These are phyloP conservation scores for Perizoma affinitatum DNA, from an alignment of 2,888 invertebrate species.

Conservation along the genomic window DNA sequence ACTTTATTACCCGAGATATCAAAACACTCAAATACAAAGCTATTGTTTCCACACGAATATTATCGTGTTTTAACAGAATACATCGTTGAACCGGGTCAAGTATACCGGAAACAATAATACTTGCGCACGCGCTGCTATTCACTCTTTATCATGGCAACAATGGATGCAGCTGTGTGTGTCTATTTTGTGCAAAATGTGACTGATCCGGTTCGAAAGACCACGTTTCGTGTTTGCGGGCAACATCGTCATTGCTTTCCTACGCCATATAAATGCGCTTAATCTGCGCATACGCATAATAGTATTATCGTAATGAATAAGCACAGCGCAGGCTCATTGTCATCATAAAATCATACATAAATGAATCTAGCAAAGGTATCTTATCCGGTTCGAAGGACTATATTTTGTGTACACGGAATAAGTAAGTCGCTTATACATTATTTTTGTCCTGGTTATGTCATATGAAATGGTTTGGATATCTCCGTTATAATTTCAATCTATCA, in stretches of 20 bases:
- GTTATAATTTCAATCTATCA: slow-evolving; percentile 27
- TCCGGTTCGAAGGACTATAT: neutral
- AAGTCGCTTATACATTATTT: slow-evolving; percentile 22
- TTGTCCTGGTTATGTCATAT: slow-evolving; percentile 24
- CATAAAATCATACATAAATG: too few species aligned
- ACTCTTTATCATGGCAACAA: slow-evolving; percentile 63
- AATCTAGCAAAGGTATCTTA: neutral
- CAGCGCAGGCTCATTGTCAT: too few species aligned
- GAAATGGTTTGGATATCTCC: slow-evolving; percentile 24
- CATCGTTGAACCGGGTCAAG: slow-evolving; percentile 74
- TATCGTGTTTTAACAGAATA: slow-evolving; percentile 48
- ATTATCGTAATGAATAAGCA: too few species aligned
- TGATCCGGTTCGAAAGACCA: neutral
- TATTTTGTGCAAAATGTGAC: slow-evolving; percentile 38
- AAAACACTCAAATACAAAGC: slow-evolving; percentile 35
- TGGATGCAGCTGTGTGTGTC: slow-evolving; percentile 52
- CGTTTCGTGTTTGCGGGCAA: neutral
- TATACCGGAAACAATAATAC: slow-evolving; percentile 72
- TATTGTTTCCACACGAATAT: slow-evolving; percentile 44
- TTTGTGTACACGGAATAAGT: too few species aligned
- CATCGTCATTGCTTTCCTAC: neutral
- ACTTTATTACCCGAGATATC: slow-evolving; percentile 33
- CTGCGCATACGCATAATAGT: too few species aligned
- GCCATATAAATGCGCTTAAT: too few species aligned
- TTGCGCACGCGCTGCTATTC: slow-evolving; percentile 66